Conservation (phyloP, 2,797 vertebrate genomes). For the Takifugu ocellatus region DNA sequence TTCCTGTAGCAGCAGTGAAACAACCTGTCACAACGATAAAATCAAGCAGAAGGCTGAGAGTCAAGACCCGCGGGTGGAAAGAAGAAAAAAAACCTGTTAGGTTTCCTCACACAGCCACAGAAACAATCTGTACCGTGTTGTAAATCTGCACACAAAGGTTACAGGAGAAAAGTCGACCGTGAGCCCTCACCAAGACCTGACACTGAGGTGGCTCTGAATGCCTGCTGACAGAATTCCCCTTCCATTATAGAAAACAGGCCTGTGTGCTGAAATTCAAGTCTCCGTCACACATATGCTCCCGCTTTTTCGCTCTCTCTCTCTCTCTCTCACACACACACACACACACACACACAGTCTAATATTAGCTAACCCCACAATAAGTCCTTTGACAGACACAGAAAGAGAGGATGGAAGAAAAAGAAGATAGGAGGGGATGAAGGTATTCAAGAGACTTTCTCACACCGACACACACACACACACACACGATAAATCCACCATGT, state of each 20-base stretch:
- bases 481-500: slow-evolving; percentile 31
- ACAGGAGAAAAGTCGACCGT: not conserved
- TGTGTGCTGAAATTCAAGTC: slow-evolving; percentile 29
- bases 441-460: slow-evolving; percentile 41
- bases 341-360: slow-evolving; percentile 26
- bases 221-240: slow-evolving; percentile 9
- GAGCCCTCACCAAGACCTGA: not conserved
- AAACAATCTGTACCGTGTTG: not conserved
- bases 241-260: slow-evolving; percentile 28
- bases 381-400: slow-evolving; percentile 37
- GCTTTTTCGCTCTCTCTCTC: no score
- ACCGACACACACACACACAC: slow-evolving; percentile 17
- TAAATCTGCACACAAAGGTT: not conserved
- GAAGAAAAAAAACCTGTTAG: slow-evolving; percentile 11
- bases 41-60: not conserved
- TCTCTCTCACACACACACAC: slow-evolving; percentile 13
- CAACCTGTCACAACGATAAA: slow-evolving; percentile 3
- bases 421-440: slow-evolving; percentile 26
- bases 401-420: slow-evolving; percentile 1
- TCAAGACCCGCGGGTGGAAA: not conserved
- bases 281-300: not conserved
- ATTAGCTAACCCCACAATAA: slow-evolving; percentile 42
- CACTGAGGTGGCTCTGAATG: slow-evolving; percentile 2
- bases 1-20: no score
- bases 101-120: not conserved